Conservation (phyloP, 2,797 vertebrate genomes). For the Acanthis flammea region DNA sequence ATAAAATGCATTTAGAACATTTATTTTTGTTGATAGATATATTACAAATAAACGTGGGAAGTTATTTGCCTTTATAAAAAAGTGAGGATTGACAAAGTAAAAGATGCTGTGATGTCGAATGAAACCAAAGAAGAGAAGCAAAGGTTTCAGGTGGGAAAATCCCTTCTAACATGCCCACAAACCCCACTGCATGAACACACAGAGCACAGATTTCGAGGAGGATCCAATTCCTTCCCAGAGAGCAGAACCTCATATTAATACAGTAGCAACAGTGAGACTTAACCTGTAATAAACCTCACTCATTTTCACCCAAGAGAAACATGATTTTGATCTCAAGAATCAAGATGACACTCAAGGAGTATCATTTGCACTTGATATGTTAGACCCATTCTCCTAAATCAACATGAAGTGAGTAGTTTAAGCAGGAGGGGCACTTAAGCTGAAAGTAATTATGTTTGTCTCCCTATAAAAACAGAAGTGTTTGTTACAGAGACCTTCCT, state of each 20-base stretch:
- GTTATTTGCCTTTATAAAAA: background rate
- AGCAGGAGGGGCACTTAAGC: background rate
- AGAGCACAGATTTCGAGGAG: accelerated
- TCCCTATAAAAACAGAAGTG: background rate
- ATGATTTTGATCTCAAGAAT: background rate
- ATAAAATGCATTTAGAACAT: background rate
- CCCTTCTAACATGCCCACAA: background rate
- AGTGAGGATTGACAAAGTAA: background rate
- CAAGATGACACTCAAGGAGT: background rate
- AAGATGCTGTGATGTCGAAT: background rate
- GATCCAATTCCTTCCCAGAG: background rate
- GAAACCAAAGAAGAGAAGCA: background rate
- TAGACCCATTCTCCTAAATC: background rate
- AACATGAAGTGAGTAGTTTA: background rate
- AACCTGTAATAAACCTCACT: background rate
- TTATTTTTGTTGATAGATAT: background rate
- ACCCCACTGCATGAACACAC: background rate
- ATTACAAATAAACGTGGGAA: background rate
- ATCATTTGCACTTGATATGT: background rate
- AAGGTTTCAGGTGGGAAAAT: background rate
- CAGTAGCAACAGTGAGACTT: background rate
- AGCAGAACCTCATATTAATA: background rate
- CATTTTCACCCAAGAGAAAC: background rate
- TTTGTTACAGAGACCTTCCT: background rate
- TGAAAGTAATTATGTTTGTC: background rate